Evolutionary conservation across 2,113 vertebrate species (phyloP), one percentile per base, ranked within the genome.

Genomic region (Silurus meridionalis): DNA sequence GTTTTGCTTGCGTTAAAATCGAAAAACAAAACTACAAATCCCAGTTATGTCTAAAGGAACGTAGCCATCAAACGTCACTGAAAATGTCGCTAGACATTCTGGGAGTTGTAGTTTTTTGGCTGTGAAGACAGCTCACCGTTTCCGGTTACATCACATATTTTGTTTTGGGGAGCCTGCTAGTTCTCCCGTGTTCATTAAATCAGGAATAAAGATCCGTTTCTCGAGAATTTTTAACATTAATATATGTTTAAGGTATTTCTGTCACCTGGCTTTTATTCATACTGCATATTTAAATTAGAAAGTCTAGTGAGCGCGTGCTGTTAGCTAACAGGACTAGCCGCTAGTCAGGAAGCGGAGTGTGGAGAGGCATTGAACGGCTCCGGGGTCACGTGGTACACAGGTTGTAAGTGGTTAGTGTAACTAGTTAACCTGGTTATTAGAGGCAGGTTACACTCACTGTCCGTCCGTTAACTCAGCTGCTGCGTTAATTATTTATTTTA

Each of bases 21-120:
- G 0, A 0, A 8, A 11, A 48, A 10, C 19, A 50, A 89, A 89
- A 91, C 90, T 89, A 89, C 91, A 89, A 57, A 52, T 63, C 83
- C 91, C 90, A 89, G 11, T n/a, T 71, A 14, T 4, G 8, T 4
- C 5, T 10, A 8, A 4, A 7, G 6, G 4, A 37, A 25, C 53
- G 4, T 74, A n/a, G 80, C 21, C 14, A 55, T 8, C 1, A 23
- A 19, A 67, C 10, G 55, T 60, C 23, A 82, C 52, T 69, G 86
- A 82, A 60, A 87, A 87, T 28, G 83, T 61, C 83, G 77, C 71
- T 17, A 1, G 9, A 79, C 48, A 83, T 80, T 57, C 5, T 88
- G 88, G 89, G 74, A 13, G 28, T 87, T 88, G 89, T 83, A 89
- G 89, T 91, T 52, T 86, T 50, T 25, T 23, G 6, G 5, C 2